A percentile compares a stretch with the other conserved stretches of the same genome.
phyloP scores from a whole-genome alignment of 2,888 invertebrate genomes.

The Ectropis crepuscularia region DNA sequence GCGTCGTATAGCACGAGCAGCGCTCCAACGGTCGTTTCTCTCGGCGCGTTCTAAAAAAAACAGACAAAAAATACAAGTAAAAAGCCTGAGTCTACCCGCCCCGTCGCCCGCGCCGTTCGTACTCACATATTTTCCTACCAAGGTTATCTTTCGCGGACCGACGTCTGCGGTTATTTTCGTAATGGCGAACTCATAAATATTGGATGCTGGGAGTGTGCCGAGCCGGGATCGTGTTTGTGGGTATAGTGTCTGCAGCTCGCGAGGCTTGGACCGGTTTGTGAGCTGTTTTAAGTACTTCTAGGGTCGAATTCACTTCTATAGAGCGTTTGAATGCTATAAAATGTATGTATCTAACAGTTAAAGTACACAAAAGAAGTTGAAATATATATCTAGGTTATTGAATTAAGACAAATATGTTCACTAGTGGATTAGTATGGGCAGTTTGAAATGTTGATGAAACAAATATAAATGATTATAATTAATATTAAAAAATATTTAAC shows the following conservation, averaged over 20 bases:
- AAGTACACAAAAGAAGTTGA: no score
- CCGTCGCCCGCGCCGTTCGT: slow-evolving; percentile 36
- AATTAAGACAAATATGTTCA: no score
- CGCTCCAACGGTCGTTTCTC: slow-evolving; percentile 47
- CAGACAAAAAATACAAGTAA: slow-evolving; percentile 49
- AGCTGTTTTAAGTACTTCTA: background rate
- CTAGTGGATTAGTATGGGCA: no score
- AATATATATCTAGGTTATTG: no score
- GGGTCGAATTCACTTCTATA: no score
- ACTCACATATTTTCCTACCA: slow-evolving; percentile 62
- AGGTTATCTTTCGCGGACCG: slow-evolving; percentile 63
- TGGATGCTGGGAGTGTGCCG: slow-evolving; percentile 28
- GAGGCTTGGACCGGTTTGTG: background rate
- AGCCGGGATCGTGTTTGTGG: slow-evolving; percentile 18
- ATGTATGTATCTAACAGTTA: no score
- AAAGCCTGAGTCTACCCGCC: slow-evolving; percentile 43
- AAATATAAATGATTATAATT: no score
- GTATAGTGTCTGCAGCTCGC: background rate
- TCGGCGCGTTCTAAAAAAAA: slow-evolving; percentile 45
- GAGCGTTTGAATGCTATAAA: no score
- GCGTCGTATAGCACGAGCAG: slow-evolving; percentile 48
- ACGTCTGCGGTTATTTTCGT: slow-evolving; percentile 38
- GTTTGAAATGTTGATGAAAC: no score
- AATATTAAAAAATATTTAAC: no score
- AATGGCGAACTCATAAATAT: slow-evolving; percentile 36